Conservation (phyloP, 2,113 vertebrate species). For the Gallinago undulata region DNA sequence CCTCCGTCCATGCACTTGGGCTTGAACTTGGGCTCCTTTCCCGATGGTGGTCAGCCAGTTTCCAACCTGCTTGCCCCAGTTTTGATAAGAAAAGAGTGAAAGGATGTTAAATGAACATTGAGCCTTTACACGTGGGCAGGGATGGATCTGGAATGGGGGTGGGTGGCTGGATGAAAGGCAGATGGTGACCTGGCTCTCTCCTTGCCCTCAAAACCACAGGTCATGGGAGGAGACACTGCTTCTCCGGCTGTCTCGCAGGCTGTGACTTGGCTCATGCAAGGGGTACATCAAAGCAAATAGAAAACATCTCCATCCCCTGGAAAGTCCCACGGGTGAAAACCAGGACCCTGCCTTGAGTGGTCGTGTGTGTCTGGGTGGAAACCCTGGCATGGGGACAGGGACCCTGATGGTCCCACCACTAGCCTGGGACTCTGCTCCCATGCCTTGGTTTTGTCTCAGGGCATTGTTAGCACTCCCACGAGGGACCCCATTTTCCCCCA, state of each 20-base stretch:
- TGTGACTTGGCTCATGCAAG: background rate
- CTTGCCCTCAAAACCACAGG: background rate
- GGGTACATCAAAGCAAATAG: background rate
- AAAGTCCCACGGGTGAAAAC: background rate
- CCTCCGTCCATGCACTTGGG: background rate
- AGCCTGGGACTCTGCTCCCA: background rate
- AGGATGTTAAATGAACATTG: background rate
- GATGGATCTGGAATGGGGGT: background rate
- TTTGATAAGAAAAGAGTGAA: background rate
- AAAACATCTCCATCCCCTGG: background rate
- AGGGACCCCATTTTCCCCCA: background rate
- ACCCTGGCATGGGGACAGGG: background rate
- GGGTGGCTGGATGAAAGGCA: background rate
- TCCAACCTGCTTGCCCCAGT: background rate
- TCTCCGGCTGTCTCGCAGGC: rapidly evolving
- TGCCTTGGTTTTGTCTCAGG: rapidly evolving
- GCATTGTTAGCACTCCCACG: rapidly evolving
- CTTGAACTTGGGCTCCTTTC: background rate
- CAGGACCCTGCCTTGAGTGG: background rate
- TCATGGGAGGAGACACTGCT: background rate
- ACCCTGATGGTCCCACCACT: rapidly evolving
- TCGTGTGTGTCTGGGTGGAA: background rate
- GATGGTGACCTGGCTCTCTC: background rate
- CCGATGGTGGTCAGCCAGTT: rapidly evolving
- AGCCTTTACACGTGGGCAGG: rapidly evolving